Evolutionary conservation across 2,888 invertebrate genomes (phyloP).

Genomic region (Cantharis rustica): DNA sequence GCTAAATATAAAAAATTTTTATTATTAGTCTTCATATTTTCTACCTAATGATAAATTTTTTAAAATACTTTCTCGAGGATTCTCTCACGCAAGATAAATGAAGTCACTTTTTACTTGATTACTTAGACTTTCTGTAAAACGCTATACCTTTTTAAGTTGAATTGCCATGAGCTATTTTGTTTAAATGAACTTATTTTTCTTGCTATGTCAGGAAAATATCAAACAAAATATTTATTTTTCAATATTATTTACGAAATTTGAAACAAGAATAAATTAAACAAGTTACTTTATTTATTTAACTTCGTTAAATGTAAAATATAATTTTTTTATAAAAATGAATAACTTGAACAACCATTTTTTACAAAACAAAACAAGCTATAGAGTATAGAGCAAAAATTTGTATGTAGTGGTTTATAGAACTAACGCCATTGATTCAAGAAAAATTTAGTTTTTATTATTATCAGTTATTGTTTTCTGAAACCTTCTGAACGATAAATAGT

Average conservation of each 20-base stretch:
- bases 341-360: too few relatives aligned
- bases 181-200: slow-evolving; percentile 1
- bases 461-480: too few relatives aligned
- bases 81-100: not conserved
- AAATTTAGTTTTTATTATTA: too few relatives aligned
- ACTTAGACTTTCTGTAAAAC: not conserved
- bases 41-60: not conserved
- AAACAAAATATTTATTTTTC: not conserved
- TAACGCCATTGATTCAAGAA: too few relatives aligned
- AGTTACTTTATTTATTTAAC: too few relatives aligned
- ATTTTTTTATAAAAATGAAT: too few relatives aligned
- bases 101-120: not conserved
- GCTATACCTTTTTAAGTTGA: slow-evolving; percentile 2
- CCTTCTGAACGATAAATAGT: too few relatives aligned
- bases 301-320: too few relatives aligned
- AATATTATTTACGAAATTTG: not conserved
- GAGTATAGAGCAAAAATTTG: too few relatives aligned
- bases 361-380: too few relatives aligned
- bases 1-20: not conserved
- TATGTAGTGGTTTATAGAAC: too few relatives aligned
- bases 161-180: slow-evolving; percentile 2
- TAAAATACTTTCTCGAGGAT: not conserved
- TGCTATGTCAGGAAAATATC: not conserved
- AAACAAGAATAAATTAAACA: not conserved
- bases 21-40: not conserved